Evolutionary conservation across 2,113 vertebrate genomes (phyloP), one percentile per base, ranked within the genome.

Genomic region (Pitta sordida): DNA sequence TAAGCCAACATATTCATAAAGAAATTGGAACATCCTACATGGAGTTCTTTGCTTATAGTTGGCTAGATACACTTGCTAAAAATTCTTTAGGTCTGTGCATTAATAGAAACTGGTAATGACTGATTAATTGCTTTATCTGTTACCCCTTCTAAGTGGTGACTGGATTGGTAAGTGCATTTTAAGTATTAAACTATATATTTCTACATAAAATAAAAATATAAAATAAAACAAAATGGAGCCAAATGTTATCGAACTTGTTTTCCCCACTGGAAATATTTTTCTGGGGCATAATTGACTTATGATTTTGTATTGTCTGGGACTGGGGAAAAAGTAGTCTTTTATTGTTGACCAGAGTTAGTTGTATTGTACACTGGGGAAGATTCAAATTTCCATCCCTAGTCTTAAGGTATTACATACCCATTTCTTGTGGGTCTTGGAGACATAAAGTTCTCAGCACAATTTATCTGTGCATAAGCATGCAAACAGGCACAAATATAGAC

Each of bases 401-500:
- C 37, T 64, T 52, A 70, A 62, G 32, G 12, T 80, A 51, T 86
- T 87, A 36, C 53, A 41, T 36, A 27, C 9, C 59, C 10, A 85
- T 76, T 89, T 87, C 63, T 83, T 79, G 53, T 59, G 37, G 34
- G 27, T 89, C 13, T 79, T 34, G 37, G 70, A 79, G 41, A 49
- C 62, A 24, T 56, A 75, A 87, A 69, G 34, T 87, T 91, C 48
- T 39, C 62, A 74, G 44, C 55, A 77, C 70, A 74, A 73, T 76
- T 84, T 89, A 65, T 69, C 49, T 83, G 53, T 92, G 65, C 73
- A 76, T 88, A 91, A 91, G 49, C 81, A 85, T 63, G 81, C 34
- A 76, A 91, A 73, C 29, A 90, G 81, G 27, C 74, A 85, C 67
- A 94, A 80, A 94, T 79, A 94, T 19, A 90, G 78, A 92, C 36